A percentile compares a stretch with the other conserved stretches of the same genome.
These are phyloP conservation scores for Tenebrio molitor DNA, from an alignment of 1,140 invertebrate species.

Conservation along the genomic window DNA sequence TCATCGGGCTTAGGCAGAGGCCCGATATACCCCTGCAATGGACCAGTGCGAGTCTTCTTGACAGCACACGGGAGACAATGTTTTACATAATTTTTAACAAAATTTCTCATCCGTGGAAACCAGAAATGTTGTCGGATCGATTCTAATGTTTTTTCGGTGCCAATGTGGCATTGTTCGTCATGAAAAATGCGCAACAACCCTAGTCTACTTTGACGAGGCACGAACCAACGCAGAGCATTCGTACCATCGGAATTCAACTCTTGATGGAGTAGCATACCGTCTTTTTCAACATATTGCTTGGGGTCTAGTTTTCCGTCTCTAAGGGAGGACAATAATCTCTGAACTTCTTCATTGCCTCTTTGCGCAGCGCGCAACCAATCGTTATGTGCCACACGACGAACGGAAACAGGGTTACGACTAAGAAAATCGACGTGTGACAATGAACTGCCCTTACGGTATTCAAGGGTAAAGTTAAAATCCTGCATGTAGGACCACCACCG, in stretches of 20 bases:
- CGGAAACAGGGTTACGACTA: not conserved
- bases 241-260: not conserved
- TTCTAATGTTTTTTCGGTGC: too few relatives aligned
- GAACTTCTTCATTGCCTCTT: not conserved
- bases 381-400: not conserved
- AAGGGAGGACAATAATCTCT: not conserved
- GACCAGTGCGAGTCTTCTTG: too few relatives aligned
- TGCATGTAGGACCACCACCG: constrained; percentile 3
- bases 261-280: not conserved
- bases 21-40: too few relatives aligned
- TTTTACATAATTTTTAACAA: too few relatives aligned
- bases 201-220: too few relatives aligned
- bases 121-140: too few relatives aligned
- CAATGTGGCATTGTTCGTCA: constrained; percentile 10
- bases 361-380: not conserved
- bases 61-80: too few relatives aligned
- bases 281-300: constrained; percentile 2
- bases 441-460: not conserved
- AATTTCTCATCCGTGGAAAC: too few relatives aligned
- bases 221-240: not conserved
- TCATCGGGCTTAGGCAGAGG: too few relatives aligned
- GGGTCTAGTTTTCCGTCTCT: constrained; percentile 4
- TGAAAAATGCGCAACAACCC: too few relatives aligned
- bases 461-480: not conserved
- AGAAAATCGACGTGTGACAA: constrained; percentile 43